Percentiles rank a stretch among this genome's conserved stretches.
Conservation (phyloP, 2,797 vertebrate genomes). For the Rhyacichthys aspro region DNA sequence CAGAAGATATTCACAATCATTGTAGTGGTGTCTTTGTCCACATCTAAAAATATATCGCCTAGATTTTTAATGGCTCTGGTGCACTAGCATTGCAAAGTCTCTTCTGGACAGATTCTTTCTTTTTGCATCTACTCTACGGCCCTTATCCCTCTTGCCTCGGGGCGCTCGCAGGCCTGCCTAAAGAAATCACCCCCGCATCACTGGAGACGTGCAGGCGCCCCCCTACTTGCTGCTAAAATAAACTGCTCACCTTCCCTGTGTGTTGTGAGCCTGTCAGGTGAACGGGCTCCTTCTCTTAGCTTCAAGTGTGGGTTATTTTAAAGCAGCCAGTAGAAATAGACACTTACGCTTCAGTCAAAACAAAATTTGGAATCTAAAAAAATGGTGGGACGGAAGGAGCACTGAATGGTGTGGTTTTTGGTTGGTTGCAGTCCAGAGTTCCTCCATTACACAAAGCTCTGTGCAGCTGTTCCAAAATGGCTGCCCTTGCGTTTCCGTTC, state of each 20-base stretch:
- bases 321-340: constrained; percentile 37
- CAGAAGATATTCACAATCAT: constrained; percentile 32
- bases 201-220: constrained; percentile 66
- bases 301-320: constrained; percentile 36
- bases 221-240: constrained; percentile 59
- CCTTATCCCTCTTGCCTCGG: constrained; percentile 69
- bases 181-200: constrained; percentile 80
- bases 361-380: background rate
- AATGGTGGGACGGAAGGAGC: background rate
- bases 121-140: constrained; percentile 56
- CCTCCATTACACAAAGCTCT: constrained; percentile 79
- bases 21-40: constrained; percentile 18
- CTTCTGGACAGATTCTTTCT: constrained; percentile 64
- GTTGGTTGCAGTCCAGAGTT: constrained; percentile 54
- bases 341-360: constrained; percentile 7
- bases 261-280: constrained; percentile 66
- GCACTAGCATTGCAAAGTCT: constrained; percentile 65
- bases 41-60: constrained; percentile 70
- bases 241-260: constrained; percentile 70
- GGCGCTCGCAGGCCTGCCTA: constrained; percentile 76
- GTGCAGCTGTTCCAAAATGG: constrained; percentile 81
- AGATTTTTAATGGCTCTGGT: constrained; percentile 72
- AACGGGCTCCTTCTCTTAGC: constrained; percentile 30
- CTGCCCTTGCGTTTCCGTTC: constrained; percentile 64
- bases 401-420: constrained; percentile 26